Percentiles rank a stretch among this genome's conserved stretches.
phyloP scores from a whole-genome alignment of 23 tunicate genomes.

The Trididemnum clinides region DNA sequence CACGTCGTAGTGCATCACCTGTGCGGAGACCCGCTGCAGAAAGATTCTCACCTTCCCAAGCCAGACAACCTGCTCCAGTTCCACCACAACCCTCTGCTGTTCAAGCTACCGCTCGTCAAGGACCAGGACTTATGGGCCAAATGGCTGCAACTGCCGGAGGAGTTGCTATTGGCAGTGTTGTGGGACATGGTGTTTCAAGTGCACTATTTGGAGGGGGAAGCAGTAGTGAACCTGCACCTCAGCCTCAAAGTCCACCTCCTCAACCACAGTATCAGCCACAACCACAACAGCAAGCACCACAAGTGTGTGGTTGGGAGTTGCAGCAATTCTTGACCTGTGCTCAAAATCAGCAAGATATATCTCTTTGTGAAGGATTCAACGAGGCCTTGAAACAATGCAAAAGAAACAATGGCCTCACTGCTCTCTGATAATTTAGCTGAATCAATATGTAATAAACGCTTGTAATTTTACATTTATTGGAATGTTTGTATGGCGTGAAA shows the following conservation, averaged over 20 bases:
- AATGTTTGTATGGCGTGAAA: no score
- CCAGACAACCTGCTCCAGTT: slow-evolving; percentile 15
- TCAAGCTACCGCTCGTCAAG: slow-evolving; percentile 45
- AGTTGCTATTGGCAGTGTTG: slow-evolving; percentile 78
- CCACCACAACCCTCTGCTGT: slow-evolving; percentile 43
- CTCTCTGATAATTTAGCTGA: no score
- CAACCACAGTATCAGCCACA: slow-evolving; percentile 28
- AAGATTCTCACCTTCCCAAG: slow-evolving; percentile 24
- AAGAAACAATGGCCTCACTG: slow-evolving; percentile 20
- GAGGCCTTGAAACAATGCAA: slow-evolving; percentile 92
- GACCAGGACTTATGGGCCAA: slow-evolving; percentile 84
- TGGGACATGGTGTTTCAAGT: slow-evolving; percentile 79
- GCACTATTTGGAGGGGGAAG: slow-evolving; percentile 69
- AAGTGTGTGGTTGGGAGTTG: slow-evolving; percentile 75
- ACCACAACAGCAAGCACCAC: slow-evolving; percentile 32
- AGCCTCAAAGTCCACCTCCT: slow-evolving; percentile 32
- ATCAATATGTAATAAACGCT: no score
- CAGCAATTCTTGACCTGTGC: slow-evolving; percentile 85
- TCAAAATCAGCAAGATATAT: slow-evolving; percentile 73
- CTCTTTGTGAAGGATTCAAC: slow-evolving; percentile 83
- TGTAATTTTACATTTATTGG: no score
- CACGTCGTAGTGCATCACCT: slow-evolving; percentile 51
- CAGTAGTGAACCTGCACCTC: slow-evolving; percentile 19
- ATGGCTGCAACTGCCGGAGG: slow-evolving; percentile 91
- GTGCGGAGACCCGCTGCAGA: slow-evolving; percentile 71